Evolutionary conservation across 1,140 invertebrate genomes (phyloP).

Genomic region (Zaprionus vittiger): DNA sequence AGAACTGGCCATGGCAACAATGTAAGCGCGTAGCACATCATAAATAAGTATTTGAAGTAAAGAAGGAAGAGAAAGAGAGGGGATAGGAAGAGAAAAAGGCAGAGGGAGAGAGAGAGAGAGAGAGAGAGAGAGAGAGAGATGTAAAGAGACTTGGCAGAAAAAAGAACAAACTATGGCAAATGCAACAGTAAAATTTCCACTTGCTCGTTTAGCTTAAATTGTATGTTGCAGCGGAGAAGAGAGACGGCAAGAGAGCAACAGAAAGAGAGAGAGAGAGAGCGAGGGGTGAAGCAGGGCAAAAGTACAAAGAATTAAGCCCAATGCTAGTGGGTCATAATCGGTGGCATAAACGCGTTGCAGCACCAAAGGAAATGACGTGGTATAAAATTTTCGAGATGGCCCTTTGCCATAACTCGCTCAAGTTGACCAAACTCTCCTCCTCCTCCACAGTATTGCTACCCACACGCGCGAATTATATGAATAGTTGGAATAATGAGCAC

Average conservation of each 20-base stretch:
- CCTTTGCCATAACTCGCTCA: constrained; percentile 41
- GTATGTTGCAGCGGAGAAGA: constrained; percentile 14
- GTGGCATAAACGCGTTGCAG: constrained; percentile 47
- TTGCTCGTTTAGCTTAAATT: constrained; percentile 32
- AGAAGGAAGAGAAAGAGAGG: neutral
- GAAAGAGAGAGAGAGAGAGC: neutral
- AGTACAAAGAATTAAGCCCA: constrained; percentile 26
- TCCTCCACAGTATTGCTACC: constrained; percentile 38
- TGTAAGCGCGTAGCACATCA: constrained; percentile 18
- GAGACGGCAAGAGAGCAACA: neutral
- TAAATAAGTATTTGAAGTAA: constrained; percentile 12
- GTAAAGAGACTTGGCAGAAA: neutral
- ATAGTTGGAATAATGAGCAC: constrained; percentile 80
- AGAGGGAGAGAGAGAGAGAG: neutral
- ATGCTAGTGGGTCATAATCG: constrained; percentile 45
- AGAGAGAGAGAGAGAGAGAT: neutral
- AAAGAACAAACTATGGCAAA: constrained; percentile 10
- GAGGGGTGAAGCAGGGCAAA: neutral
- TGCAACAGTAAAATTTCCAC: constrained; percentile 34
- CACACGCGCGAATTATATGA: constrained; percentile 71
- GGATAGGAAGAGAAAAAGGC: neutral
- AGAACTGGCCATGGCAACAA: constrained; percentile 13
- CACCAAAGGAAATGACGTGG: constrained; percentile 48
- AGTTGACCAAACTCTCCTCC: neutral
- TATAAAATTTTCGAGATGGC: constrained; percentile 38